These are phyloP conservation scores for Chaetura pelagica DNA, from an alignment of 2,113 vertebrate species.

Conservation along the genomic window DNA sequence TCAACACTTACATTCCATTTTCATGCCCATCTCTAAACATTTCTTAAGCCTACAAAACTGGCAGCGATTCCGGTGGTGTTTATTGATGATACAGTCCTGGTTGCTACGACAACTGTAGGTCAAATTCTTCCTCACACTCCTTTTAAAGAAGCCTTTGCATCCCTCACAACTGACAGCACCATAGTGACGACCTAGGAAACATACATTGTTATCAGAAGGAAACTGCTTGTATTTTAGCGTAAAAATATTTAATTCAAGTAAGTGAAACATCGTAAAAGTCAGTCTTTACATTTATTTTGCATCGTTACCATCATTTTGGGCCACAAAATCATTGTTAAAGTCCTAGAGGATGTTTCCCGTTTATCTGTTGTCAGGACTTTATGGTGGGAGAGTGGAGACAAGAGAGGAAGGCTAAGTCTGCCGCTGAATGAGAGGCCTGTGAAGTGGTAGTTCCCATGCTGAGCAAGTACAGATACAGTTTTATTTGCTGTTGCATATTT, in stretches of 20 bases:
- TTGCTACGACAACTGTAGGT: slow-evolving; percentile 98
- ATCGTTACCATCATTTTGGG: background rate
- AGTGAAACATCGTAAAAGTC: background rate
- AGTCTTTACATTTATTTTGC: background rate
- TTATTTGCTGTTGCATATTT: background rate
- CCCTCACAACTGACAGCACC: slow-evolving; percentile 98
- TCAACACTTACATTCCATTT: slow-evolving; percentile 95
- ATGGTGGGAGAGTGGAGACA: background rate
- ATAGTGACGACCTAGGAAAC: slow-evolving; percentile 91
- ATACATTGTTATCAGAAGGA: background rate
- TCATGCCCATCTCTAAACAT: slow-evolving; percentile 99
- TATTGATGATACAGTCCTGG: slow-evolving; percentile 98
- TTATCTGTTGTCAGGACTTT: background rate
- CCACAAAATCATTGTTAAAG: background rate
- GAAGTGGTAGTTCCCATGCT: background rate
- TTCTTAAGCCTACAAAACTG: slow-evolving; percentile 97
- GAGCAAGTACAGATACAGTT: background rate
- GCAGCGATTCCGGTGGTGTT: slow-evolving; percentile 98
- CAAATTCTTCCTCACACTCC: slow-evolving; percentile 95
- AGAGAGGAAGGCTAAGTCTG: background rate
- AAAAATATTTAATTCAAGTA: background rate
- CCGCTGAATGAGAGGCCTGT: background rate
- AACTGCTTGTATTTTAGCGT: background rate
- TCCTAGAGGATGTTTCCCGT: background rate
- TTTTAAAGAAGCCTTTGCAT: slow-evolving; percentile 99